Base-by-base conservation (phyloP, 2,888 invertebrate species). In the Encarsia formosa region DNA sequence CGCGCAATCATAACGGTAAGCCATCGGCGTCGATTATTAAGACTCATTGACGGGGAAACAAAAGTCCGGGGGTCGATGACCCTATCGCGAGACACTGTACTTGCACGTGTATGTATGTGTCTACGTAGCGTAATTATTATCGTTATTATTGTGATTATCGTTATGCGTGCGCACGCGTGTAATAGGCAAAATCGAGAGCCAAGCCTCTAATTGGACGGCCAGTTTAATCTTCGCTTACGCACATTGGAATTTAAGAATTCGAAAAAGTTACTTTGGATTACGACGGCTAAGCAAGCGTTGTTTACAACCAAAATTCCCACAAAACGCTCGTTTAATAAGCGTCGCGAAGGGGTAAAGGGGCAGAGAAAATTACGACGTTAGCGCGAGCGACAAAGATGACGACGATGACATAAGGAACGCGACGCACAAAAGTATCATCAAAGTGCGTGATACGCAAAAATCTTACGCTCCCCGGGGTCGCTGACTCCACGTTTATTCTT, bases 381-480 rank as follows among this genome's bases (percentile, higher is more conserved):
- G 22, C 38, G 32, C 13, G 19, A 16, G 45, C 20, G 39, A 48
- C 39, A 16, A 20, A n/a, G 32, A 38, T 8, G 22, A 38, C 18
- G 45, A 45, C 34, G 50, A 40, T 39, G 50, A 51, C 39, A 45
- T 34, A 44, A 44, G 45, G 43, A 49, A 34, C 23, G 20, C 35
- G 24, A 32, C 23, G 24, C 37, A 35, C 35, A 45, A 45, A 49
- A 45, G 42, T 43, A 43, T 50, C 42, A 50, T 56, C 58, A 60
- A 60, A 62, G 56, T 56, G 56, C 54, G 54, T 52, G 46, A 46
- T 52, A 54, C 43, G 46, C 54, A 50, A 50, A 50, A 54, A 50
- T 46, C 19, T 45, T 34, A 51, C 52, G 48, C 42, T 18, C 41
- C 34, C n/a, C n/a, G n/a, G n/a, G 37, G 32, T 54, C 44, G 18